Conservation (phyloP, 1,140 invertebrate genomes). For the Copidosoma floridanum region DNA sequence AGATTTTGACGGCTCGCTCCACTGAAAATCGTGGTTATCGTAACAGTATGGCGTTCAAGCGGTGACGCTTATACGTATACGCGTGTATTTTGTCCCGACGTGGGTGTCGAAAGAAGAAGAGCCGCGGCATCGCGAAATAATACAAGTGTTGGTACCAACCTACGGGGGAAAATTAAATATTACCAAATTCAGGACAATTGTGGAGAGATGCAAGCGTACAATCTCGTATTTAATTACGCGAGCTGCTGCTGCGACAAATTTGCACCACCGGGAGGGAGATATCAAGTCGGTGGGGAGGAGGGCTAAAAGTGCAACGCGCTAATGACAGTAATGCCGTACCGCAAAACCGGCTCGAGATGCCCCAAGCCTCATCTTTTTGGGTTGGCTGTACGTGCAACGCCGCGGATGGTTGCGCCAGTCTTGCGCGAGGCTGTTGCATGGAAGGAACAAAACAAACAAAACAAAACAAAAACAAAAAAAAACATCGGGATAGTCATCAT, state of each 20-base stretch:
- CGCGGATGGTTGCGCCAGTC: conserved; percentile 32
- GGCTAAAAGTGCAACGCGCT: conserved; percentile 32
- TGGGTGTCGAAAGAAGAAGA: conserved; percentile 19
- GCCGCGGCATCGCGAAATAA: conserved; percentile 38
- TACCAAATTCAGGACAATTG: conserved; percentile 51
- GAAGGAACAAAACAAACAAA: too few species aligned
- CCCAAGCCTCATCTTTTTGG: background rate
- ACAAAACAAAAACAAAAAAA: too few species aligned
- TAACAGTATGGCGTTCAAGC: too few species aligned
- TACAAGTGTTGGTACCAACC: conserved; percentile 33
- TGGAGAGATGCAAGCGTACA: conserved; percentile 36
- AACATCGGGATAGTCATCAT: too few species aligned
- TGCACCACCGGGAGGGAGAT: background rate
- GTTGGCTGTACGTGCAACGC: background rate
- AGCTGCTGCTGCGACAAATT: conserved; percentile 2
- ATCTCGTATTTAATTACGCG: conserved; percentile 52
- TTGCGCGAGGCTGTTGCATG: too few species aligned
- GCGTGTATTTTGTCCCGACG: background rate
- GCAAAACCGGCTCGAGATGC: conserved; percentile 32
- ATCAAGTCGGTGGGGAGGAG: too few species aligned
- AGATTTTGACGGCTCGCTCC: background rate
- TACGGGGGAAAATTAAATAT: conserved; percentile 46
- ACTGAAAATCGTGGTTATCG: conserved; percentile 12
- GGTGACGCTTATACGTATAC: too few species aligned
- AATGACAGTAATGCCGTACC: conserved; percentile 44